Base-by-base conservation (phyloP, 2,888 invertebrate genomes). In the Zonitis immaculata region DNA sequence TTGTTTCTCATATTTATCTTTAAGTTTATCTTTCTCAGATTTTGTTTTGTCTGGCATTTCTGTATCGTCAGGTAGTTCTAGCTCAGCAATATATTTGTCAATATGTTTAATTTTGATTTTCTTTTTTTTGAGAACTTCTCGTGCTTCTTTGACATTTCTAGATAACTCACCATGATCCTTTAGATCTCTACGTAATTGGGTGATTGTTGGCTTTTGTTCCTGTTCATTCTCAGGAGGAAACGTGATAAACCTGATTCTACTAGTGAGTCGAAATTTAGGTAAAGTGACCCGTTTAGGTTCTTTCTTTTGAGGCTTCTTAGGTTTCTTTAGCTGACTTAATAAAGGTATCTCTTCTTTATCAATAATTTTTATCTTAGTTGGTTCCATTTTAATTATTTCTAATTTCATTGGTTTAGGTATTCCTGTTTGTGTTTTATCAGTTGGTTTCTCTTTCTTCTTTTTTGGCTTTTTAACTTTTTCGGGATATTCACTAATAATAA, bases 181-280 rank as follows among this genome's bases (percentile, higher is more conserved):
- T 6, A 60, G 22, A 30, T 64, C 69, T 12, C 71, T 67, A 57
- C 70, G 60, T 59, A 73, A 61, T 58, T 73, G 58, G 30, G 71
- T 69, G 42, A 75, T 65, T 2, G 64, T 48, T 2, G 73, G 66
- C 51, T 62, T 65, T 44, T 71, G 64, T 56, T 74, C 70, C 42
- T 58, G 32, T 65, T 73, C 72, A 16, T 58, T 58, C 27, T 63
- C 54, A 20, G 74, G 69, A 27, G 77, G 75, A 59, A 78, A 78
- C 43, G 76, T 75, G 1, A 79, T 71, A 62, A 79, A 79, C 43
- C 76, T 78, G 14, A 89, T 85, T 60, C 85, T 79, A 69, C 88
- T 89, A 66, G 85, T 87, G 1, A 89, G 74, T 66, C 85, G 79
- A 43, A 87, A 77, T 71, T 85, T 86, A 0, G 86, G 87, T 45